Evolutionary conservation across 1,140 invertebrate genomes (phyloP).

Genomic region (Trypoxylus dichotomus): DNA sequence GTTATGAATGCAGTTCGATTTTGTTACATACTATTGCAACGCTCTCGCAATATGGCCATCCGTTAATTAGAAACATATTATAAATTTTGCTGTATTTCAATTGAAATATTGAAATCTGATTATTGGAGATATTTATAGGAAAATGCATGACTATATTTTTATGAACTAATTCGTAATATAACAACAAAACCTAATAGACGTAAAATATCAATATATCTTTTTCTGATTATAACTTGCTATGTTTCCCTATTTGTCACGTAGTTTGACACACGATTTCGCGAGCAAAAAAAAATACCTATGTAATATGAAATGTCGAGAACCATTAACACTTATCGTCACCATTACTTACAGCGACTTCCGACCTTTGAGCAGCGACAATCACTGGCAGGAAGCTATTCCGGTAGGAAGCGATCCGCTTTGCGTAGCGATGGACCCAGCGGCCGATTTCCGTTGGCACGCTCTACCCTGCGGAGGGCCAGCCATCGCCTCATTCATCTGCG

Average conservation of each 20-base stretch:
- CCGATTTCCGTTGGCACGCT: constrained; percentile 72
- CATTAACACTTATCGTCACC: constrained; percentile 13
- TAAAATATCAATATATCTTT: background rate
- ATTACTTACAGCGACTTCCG: constrained; percentile 50
- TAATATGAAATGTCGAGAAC: background rate
- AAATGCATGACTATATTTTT: background rate
- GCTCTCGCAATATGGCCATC: no score
- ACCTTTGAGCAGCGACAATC: constrained; percentile 63
- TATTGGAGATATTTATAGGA: no score
- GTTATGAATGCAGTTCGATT: no score
- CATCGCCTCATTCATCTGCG: constrained; percentile 72
- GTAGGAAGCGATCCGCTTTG: constrained; percentile 56
- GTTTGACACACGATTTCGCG: background rate
- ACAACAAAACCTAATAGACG: no score
- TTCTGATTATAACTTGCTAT: background rate
- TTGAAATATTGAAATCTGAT: no score
- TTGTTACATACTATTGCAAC: no score
- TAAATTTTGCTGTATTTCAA: no score
- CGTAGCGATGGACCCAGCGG: constrained; percentile 67
- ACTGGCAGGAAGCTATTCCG: constrained; percentile 62
- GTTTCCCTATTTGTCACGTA: background rate
- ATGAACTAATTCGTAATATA: background rate
- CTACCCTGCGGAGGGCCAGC: constrained; percentile 71
- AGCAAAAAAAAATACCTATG: background rate
- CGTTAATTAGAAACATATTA: no score